Percentiles rank a stretch among this genome's conserved stretches.
Evolutionary conservation across 1,140 invertebrate species (phyloP).

Genomic region (Scaptomyza pallida): DNA sequence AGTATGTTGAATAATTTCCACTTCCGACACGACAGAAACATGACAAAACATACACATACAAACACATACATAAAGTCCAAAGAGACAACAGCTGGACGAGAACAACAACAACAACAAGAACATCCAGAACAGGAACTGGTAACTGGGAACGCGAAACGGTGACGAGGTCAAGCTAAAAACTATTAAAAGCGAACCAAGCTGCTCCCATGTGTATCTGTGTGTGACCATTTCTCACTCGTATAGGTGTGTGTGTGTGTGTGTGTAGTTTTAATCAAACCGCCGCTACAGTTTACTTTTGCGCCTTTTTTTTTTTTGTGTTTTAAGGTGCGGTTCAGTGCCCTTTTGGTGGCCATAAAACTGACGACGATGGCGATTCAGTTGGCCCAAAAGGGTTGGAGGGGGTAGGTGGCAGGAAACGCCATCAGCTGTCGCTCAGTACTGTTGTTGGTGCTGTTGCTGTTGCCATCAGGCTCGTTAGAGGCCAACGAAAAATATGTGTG

Average conservation of each 20-base stretch:
- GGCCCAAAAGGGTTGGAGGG: conserved; percentile 24
- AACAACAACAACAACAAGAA: conserved; percentile 40
- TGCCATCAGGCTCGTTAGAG: conserved; percentile 47
- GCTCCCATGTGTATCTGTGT: conserved; percentile 74
- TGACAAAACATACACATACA: conserved; percentile 51
- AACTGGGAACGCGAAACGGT: conserved; percentile 47
- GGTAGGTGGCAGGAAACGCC: conserved; percentile 53
- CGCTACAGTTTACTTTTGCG: conserved; percentile 77
- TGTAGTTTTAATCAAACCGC: conserved; percentile 78
- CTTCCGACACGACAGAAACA: conserved; percentile 73
- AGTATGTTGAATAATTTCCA: conserved; percentile 71
- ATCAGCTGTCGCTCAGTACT: conserved; percentile 64
- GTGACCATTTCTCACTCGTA: conserved; percentile 70
- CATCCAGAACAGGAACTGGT: conserved; percentile 26
- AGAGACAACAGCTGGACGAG: conserved; percentile 57
- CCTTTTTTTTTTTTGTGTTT: too few relatives aligned
- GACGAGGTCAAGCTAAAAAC: conserved; percentile 78
- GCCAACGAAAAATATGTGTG: conserved; percentile 13
- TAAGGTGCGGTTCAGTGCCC: conserved; percentile 81
- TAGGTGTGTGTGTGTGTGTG: conserved; percentile 27
- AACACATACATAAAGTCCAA: conserved; percentile 17
- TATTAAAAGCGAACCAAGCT: conserved; percentile 72
- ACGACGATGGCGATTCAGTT: conserved; percentile 34
- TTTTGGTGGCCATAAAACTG: conserved; percentile 74
- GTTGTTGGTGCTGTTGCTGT: neutral